A percentile compares a stretch with the other conserved stretches of the same genome.
These are phyloP conservation scores for Trachelus stipa DNA, from an alignment of 2,888 invertebrate species.

Conservation along the genomic window DNA sequence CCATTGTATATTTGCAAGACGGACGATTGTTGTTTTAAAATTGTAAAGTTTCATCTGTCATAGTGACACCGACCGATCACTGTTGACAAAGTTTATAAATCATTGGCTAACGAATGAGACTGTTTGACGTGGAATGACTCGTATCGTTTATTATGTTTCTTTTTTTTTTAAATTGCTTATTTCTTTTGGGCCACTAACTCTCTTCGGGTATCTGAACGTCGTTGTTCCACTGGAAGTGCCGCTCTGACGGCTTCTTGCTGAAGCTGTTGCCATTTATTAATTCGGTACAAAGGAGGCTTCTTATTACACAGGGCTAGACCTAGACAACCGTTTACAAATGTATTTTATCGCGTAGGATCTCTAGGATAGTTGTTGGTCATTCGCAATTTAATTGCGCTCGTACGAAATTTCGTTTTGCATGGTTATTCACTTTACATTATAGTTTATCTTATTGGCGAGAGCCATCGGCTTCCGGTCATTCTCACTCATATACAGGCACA, in stretches of 20 bases:
- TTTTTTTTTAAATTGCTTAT: slow-evolving; percentile 33
- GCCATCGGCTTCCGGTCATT: slow-evolving; percentile 29
- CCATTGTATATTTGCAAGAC: not conserved
- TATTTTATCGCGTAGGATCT: slow-evolving; percentile 37
- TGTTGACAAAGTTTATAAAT: not conserved
- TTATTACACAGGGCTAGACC: not conserved
- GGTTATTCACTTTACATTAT: slow-evolving; percentile 19
- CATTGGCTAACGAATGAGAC: not conserved
- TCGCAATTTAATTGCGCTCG: slow-evolving; percentile 26
- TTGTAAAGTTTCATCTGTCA: not conserved
- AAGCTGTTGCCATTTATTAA: not conserved
- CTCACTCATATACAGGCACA: slow-evolving; percentile 25
- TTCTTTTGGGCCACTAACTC: slow-evolving; percentile 56
- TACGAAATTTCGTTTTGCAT: slow-evolving; percentile 34
- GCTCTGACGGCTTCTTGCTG: not conserved
- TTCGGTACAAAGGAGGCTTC: not conserved
- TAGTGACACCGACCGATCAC: not conserved
- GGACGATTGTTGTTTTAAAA: not conserved
- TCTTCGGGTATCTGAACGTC: slow-evolving; percentile 51
- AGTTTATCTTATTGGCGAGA: slow-evolving; percentile 24
- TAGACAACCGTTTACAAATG: not conserved
- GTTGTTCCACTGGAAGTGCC: not conserved
- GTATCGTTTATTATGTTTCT: slow-evolving; percentile 14
- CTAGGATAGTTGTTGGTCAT: slow-evolving; percentile 61
- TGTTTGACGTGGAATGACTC: not conserved